A percentile compares a stretch with the other conserved stretches of the same genome.
phyloP scores from a whole-genome alignment of 53 echinoderm and acorn worm genomes.

The Echinarachnius parma region DNA sequence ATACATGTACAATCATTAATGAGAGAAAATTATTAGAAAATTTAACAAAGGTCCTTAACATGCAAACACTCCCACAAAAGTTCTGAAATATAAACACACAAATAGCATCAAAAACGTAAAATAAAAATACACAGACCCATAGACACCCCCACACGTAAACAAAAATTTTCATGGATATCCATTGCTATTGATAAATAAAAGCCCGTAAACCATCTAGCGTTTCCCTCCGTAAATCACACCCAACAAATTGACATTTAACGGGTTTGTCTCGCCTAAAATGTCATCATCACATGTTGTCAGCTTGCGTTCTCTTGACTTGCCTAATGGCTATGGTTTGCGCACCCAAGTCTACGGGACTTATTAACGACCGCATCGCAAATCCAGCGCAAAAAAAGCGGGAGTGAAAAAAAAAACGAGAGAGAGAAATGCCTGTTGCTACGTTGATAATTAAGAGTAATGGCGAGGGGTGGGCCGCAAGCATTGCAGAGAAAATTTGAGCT shows the following conservation, averaged over 20 bases:
- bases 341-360: slow-evolving; percentile 17
- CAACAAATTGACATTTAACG: slow-evolving; percentile 38
- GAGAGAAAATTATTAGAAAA: too few species aligned
- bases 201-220: not conserved
- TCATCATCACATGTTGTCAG: not conserved
- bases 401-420: slow-evolving; percentile 10
- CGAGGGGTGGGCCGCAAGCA: not conserved
- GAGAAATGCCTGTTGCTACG: slow-evolving; percentile 21
- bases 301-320: not conserved
- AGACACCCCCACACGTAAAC: too few species aligned
- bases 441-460: slow-evolving; percentile 40
- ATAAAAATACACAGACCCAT: too few species aligned
- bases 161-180: too few species aligned
- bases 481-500: not conserved
- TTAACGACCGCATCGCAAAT: not conserved
- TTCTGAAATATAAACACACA: too few species aligned
- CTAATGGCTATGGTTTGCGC: slow-evolving; percentile 11
- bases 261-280: slow-evolving; percentile 9
- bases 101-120: too few species aligned
- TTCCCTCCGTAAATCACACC: slow-evolving; percentile 44
- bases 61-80: too few species aligned
- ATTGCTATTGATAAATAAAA: too few species aligned
- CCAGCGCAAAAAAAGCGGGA: too few species aligned
- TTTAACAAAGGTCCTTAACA: too few species aligned
- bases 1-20: too few species aligned